phyloP scores from a whole-genome alignment of 2,797 vertebrate species.

The Microctenopoma steveboyesi region DNA sequence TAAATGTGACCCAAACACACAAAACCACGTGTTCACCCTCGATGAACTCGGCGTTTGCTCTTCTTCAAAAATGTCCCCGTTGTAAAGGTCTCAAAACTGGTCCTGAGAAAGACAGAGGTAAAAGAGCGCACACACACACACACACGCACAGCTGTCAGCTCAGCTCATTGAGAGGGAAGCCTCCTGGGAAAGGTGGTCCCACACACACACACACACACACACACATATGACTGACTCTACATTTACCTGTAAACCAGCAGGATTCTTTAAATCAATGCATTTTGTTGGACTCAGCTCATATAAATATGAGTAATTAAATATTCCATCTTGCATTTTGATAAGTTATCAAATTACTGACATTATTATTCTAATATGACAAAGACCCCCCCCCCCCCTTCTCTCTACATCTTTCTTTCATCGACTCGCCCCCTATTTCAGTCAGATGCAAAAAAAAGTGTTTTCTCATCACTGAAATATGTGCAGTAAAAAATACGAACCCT shows the following conservation, averaged over 20 bases:
- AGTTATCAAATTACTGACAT: no score
- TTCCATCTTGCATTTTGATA: no score
- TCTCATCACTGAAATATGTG: background rate
- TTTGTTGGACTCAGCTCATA: no score
- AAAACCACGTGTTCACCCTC: background rate
- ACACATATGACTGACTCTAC: no score
- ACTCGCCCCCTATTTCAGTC: no score
- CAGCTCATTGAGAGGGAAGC: slow-evolving; percentile 14
- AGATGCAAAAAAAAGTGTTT: background rate
- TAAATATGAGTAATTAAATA: no score
- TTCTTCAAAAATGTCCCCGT: background rate
- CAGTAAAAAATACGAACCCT: background rate
- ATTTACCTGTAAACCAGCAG: no score
- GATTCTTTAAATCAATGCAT: no score
- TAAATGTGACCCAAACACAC: background rate
- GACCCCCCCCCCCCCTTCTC: no score
- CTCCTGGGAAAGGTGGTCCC: slow-evolving; percentile 9
- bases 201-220: background rate
- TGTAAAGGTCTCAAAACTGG: background rate
- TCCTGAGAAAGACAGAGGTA: background rate
- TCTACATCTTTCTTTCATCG: no score
- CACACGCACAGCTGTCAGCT: slow-evolving; percentile 13
- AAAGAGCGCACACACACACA: no score
- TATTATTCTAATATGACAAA: no score
- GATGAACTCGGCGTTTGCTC: background rate